Evolutionary conservation across 2,113 vertebrate species (phyloP).

Genomic region (Dasyprocta punctata): DNA sequence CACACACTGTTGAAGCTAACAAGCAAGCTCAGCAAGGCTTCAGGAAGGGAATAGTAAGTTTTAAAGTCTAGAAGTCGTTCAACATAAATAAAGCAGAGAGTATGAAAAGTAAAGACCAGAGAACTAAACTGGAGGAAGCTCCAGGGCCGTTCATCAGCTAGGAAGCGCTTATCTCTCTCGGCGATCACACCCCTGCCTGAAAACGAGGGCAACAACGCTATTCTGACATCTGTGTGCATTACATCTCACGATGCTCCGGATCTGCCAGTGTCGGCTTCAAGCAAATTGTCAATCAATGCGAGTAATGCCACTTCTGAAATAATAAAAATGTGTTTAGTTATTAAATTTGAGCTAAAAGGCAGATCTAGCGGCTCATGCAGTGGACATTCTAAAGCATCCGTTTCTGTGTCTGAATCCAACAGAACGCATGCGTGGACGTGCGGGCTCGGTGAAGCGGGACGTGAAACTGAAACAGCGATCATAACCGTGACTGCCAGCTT

Average conservation of each 20-base stretch:
- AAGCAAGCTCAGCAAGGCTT: background rate
- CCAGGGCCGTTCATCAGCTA: background rate
- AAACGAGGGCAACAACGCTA: background rate
- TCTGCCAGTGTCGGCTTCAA: background rate
- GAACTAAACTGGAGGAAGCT: background rate
- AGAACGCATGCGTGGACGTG: fast-evolving
- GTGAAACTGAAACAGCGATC: background rate
- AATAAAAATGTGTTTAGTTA: background rate
- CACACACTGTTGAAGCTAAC: background rate
- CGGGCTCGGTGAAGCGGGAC: background rate
- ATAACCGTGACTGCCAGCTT: background rate
- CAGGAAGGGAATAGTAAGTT: background rate
- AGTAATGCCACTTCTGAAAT: background rate
- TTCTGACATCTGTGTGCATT: fast-evolving
- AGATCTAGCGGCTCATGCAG: background rate
- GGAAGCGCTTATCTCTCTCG: background rate
- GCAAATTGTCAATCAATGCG: background rate
- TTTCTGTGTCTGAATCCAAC: background rate
- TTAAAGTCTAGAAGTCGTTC: background rate
- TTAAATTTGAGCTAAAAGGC: background rate
- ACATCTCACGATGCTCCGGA: background rate
- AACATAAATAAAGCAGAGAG: background rate
- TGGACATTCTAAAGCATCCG: no score
- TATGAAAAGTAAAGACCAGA: background rate
- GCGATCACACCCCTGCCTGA: background rate